phyloP scores from a whole-genome alignment of 2,113 vertebrate genomes.

The Sceloporus tristichus region DNA sequence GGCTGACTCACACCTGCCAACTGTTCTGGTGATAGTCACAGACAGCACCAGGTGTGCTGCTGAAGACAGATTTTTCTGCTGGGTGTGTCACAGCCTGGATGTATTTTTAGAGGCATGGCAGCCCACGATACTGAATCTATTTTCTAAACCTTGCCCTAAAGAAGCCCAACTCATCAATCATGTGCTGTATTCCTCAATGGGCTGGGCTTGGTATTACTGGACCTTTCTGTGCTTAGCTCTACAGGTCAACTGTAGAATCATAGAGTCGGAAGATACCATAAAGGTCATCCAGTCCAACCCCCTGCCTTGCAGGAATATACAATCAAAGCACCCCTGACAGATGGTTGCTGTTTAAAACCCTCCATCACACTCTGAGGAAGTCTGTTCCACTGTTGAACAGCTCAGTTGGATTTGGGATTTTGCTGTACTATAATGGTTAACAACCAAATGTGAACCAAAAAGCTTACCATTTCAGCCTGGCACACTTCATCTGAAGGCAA shows the following conservation, averaged over 20 bases:
- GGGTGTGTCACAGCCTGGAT: slow-evolving; percentile 60
- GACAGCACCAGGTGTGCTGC: slow-evolving; percentile 72
- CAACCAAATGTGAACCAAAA: no score
- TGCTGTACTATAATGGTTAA: no score
- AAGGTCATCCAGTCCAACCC: neutral
- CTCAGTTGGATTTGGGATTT: no score
- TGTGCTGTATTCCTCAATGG: neutral
- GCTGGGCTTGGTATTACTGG: neutral
- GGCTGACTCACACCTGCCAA: slow-evolving; percentile 67
- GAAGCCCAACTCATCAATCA: neutral
- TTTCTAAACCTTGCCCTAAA: no score
- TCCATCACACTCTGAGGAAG: no score
- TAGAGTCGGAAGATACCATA: no score
- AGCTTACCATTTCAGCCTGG: no score
- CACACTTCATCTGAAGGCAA: no score
- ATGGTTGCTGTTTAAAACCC: no score
- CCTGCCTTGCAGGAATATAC: neutral
- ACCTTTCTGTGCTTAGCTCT: no score
- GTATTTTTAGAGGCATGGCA: slow-evolving; percentile 61
- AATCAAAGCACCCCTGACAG: no score
- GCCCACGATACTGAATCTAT: slow-evolving; percentile 3
- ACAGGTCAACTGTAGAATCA: neutral
- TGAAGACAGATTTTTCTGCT: slow-evolving; percentile 59
- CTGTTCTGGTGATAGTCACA: slow-evolving; percentile 62
- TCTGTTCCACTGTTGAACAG: no score